Conservation (phyloP, 2,113 vertebrate species). For the Platysternon megacephalum region DNA sequence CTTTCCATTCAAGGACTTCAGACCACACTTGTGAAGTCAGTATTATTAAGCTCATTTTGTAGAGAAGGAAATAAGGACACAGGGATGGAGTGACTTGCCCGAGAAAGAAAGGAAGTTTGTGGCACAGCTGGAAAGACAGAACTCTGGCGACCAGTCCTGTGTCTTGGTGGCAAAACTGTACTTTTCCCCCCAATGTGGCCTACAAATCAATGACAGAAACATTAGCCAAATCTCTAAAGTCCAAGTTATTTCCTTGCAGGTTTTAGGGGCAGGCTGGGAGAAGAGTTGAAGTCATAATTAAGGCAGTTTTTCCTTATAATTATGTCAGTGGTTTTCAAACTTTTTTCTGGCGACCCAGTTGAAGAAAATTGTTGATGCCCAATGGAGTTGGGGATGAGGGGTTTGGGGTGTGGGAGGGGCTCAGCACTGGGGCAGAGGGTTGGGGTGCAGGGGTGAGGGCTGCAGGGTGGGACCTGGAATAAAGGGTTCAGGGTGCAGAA, state of each 20-base stretch:
- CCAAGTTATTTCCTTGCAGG: not conserved
- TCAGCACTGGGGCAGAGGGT: no score
- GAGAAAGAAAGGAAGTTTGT: not conserved
- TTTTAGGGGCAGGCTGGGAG: not conserved
- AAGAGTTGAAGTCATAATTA: not conserved
- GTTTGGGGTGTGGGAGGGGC: no score
- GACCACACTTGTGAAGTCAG: rapidly evolving
- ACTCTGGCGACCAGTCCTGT: rapidly evolving
- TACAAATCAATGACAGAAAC: not conserved
- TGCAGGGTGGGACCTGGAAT: no score
- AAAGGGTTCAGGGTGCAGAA: no score
- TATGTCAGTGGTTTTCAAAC: no score
- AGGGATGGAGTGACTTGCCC: rapidly evolving
- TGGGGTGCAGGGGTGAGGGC: no score
- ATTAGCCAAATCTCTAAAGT: not conserved
- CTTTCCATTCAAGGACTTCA: not conserved
- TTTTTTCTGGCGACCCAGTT: no score
- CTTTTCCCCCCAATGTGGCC: not conserved
- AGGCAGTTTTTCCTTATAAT: not conserved
- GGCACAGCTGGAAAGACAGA: not conserved
- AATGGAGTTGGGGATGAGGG: no score
- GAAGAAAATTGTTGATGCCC: no score
- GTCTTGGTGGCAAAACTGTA: rapidly evolving
- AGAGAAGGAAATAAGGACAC: not conserved
- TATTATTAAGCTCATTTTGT: rapidly evolving